These are phyloP conservation scores for Marasmarcha lunaedactyla DNA, from an alignment of 2,888 invertebrate species.

Conservation along the genomic window DNA sequence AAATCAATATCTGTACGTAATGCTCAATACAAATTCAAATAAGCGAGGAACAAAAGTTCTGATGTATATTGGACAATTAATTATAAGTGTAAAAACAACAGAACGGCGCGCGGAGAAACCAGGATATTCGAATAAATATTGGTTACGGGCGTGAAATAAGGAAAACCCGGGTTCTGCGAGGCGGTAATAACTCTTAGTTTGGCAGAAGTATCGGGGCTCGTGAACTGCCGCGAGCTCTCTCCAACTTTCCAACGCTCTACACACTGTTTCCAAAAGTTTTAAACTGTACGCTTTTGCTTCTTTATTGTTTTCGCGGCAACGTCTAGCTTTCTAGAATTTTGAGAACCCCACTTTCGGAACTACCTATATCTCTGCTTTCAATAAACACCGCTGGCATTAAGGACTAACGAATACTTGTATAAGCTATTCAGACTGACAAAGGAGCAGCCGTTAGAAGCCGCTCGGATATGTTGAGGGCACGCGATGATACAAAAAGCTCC, in stretches of 20 bases:
- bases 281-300: constrained; percentile 59
- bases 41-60: no score
- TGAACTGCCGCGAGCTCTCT: constrained; percentile 31
- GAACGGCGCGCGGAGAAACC: no score
- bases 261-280: constrained; percentile 53
- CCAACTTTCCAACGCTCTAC: constrained; percentile 49
- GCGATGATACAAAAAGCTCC: constrained; percentile 34
- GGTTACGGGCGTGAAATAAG: no score
- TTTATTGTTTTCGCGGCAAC: constrained; percentile 45
- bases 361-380: no score
- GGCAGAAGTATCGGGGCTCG: constrained; percentile 27
- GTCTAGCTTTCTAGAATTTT: constrained; percentile 32
- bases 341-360: constrained; percentile 24
- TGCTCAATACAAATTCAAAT: no score
- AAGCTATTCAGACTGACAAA: constrained; percentile 16
- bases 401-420: no score
- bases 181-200: constrained; percentile 53
- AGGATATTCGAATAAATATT: no score
- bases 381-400: no score
- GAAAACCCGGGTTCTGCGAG: no score
- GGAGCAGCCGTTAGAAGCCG: constrained; percentile 35
- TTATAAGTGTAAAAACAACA: no score
- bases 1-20: no score
- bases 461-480: constrained; percentile 43
- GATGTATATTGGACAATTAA: no score